phyloP scores from a whole-genome alignment of 2,113 vertebrate genomes.

The Ariopsis seemanni region DNA sequence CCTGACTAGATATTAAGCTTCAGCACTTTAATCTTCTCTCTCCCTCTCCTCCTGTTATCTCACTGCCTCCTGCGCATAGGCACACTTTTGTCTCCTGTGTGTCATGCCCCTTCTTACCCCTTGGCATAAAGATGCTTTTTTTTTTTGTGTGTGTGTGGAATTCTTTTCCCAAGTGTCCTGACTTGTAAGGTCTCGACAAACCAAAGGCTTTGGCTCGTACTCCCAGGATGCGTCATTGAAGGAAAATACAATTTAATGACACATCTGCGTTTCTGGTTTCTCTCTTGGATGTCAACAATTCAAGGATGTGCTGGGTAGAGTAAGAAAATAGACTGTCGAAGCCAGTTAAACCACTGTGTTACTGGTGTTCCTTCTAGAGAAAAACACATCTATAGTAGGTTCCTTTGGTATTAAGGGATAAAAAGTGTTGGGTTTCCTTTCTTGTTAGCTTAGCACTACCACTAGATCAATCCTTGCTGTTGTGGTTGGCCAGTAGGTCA shows the following conservation, averaged over 20 bases:
- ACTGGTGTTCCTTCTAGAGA: slow-evolving; percentile 29
- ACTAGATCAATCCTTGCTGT: slow-evolving; percentile 30
- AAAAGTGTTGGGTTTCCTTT: slow-evolving; percentile 1
- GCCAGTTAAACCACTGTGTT: slow-evolving; percentile 31
- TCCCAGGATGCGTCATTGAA: slow-evolving; percentile 47
- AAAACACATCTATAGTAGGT: slow-evolving; percentile 7
- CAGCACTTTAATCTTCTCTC: slow-evolving; percentile 35
- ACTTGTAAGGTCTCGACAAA: slow-evolving; percentile 45
- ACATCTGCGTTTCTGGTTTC: slow-evolving; percentile 53
- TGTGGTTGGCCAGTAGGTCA: not conserved
- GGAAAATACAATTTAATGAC: slow-evolving; percentile 57
- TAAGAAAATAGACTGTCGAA: slow-evolving; percentile 38
- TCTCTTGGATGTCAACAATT: slow-evolving; percentile 45
- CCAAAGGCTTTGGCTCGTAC: slow-evolving; percentile 37
- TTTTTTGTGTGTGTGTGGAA: not conserved
- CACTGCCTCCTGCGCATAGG: not conserved
- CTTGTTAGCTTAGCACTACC: slow-evolving; percentile 28
- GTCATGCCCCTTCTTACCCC: slow-evolving; percentile 14
- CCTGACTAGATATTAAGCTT: slow-evolving; percentile 17
- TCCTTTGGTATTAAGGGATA: not conserved
- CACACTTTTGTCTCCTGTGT: slow-evolving; percentile 5
- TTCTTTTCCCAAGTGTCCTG: slow-evolving; percentile 32
- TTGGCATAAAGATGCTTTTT: slow-evolving; percentile 30
- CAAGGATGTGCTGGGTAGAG: slow-evolving; percentile 30
- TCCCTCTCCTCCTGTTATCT: not conserved